Conservation (phyloP, 2,113 vertebrate species). For the Prochilodus magdalenae region DNA sequence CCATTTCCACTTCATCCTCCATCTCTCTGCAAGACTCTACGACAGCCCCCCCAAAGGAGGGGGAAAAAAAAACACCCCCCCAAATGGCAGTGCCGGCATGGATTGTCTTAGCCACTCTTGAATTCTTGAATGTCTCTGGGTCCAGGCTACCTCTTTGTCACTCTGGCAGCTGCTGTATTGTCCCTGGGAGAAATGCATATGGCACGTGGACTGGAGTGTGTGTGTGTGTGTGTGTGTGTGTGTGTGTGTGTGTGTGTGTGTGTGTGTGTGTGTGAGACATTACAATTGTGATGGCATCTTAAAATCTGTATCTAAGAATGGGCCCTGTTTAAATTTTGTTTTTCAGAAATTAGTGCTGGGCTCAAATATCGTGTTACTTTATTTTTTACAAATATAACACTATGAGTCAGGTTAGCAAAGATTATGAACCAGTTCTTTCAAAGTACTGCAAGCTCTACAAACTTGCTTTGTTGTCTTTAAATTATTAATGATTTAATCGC, state of each 20-base stretch:
- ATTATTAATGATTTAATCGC: too few species aligned
- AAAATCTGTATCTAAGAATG: constrained; percentile 11
- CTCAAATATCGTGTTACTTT: background rate
- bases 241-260: too few species aligned
- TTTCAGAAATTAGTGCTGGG: background rate
- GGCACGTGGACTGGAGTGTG: constrained; percentile 62
- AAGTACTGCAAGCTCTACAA: too few species aligned
- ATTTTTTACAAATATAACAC: background rate
- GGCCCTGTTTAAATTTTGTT: too few species aligned
- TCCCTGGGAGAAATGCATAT: constrained; percentile 68
- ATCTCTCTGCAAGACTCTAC: constrained; percentile 15
- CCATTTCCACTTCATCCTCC: constrained; percentile 47
- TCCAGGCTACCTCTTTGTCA: constrained; percentile 64
- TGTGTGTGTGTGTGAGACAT: too few species aligned
- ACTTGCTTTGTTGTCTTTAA: too few species aligned
- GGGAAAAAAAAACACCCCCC: background rate
- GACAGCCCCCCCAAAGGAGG: background rate
- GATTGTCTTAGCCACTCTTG: constrained; percentile 52
- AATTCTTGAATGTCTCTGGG: constrained; percentile 59
- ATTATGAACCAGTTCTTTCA: too few species aligned
- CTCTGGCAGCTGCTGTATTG: constrained; percentile 75
- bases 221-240: constrained; percentile 12
- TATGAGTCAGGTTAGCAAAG: too few species aligned
- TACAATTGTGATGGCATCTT: too few species aligned
- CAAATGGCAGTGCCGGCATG: constrained; percentile 52